Conservation (phyloP, 2,888 invertebrate species). For the Ecdyonurus torrentis region DNA sequence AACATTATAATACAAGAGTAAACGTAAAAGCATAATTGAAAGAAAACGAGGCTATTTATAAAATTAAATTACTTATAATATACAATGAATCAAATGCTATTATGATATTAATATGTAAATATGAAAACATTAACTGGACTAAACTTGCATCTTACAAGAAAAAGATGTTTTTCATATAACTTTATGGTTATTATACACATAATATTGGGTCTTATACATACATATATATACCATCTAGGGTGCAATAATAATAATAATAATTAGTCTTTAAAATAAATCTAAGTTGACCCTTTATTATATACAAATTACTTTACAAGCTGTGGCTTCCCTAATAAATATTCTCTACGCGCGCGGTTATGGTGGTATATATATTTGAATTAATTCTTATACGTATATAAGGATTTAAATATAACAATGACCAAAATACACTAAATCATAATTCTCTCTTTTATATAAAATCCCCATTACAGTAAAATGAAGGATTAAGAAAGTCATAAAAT, state of each 20-base stretch:
- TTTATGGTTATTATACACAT: not conserved
- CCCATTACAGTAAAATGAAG: not conserved
- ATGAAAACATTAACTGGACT: not conserved
- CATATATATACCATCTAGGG: not conserved
- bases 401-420: not conserved
- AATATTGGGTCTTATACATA: not conserved
- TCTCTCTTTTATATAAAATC: too few species aligned
- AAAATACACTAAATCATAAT: not conserved
- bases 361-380: too few species aligned
- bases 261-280: not conserved
- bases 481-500: not conserved
- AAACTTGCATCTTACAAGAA: not conserved
- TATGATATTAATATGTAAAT: not conserved
- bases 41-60: too few species aligned
- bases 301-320: not conserved
- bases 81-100: too few species aligned
- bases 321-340: not conserved
- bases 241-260: not conserved
- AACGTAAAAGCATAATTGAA: too few species aligned
- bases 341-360: too few species aligned
- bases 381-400: not conserved
- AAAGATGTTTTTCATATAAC: too few species aligned
- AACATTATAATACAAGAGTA: too few species aligned
- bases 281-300: not conserved
- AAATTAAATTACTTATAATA: too few species aligned